These are phyloP conservation scores for Fragum sueziense DNA, from an alignment of 2,888 invertebrate genomes.

Conservation along the genomic window DNA sequence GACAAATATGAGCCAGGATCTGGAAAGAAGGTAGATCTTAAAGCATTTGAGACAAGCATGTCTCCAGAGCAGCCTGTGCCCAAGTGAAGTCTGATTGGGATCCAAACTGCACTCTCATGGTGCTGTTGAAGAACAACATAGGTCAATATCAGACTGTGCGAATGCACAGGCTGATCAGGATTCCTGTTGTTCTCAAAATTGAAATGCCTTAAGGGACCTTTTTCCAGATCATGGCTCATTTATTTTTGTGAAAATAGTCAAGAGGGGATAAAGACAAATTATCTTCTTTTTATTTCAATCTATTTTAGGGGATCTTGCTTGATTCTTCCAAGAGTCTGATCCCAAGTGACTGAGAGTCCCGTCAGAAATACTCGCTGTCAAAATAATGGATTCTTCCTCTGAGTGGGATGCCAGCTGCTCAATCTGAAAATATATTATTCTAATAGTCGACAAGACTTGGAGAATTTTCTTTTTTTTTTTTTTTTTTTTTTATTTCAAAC, in stretches of 20 bases:
- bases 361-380: constrained; percentile 35
- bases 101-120: background rate
- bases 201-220: no score
- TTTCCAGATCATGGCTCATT: no score
- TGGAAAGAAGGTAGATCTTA: no score
- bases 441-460: no score
- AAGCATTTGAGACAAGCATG: no score
- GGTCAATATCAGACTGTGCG: no score
- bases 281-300: background rate
- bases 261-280: background rate
- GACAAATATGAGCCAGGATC: background rate
- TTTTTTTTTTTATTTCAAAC: no score
- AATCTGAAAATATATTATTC: constrained; percentile 33
- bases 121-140: background rate
- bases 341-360: constrained; percentile 4
- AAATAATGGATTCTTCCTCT: constrained; percentile 37
- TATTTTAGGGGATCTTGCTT: background rate
- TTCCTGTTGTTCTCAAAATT: background rate
- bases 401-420: constrained; percentile 33
- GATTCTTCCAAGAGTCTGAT: background rate
- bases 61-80: no score
- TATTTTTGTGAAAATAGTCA: background rate
- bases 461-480: no score
- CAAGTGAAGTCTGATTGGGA: no score
- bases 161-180: no score